A percentile compares a stretch with the other conserved stretches of the same genome.
These are phyloP conservation scores for Jaculus jaculus DNA, from an alignment of 2,113 vertebrate species.

Conservation along the genomic window DNA sequence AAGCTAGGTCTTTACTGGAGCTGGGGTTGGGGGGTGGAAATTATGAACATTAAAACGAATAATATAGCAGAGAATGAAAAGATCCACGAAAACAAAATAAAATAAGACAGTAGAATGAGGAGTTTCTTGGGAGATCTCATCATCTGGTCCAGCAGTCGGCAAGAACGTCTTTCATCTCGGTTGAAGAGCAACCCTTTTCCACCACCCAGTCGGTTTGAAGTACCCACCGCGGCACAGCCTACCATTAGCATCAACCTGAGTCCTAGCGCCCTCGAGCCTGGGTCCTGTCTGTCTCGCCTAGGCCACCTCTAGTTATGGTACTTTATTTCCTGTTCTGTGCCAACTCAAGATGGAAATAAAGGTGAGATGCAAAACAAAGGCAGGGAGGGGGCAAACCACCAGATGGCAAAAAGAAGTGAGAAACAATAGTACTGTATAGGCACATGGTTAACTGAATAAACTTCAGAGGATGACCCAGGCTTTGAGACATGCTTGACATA, in stretches of 20 bases:
- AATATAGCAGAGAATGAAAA: conserved; percentile 24
- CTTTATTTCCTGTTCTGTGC: background rate
- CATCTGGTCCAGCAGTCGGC: too few relatives aligned
- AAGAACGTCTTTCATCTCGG: background rate
- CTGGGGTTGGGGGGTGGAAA: background rate
- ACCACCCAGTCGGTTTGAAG: background rate
- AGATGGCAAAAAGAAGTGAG: background rate
- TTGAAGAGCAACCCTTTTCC: background rate
- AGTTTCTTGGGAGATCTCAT: background rate
- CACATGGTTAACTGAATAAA: background rate
- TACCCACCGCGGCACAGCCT: background rate
- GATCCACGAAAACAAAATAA: background rate
- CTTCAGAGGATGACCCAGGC: conserved; percentile 6
- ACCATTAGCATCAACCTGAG: background rate
- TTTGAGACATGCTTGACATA: background rate
- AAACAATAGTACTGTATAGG: background rate
- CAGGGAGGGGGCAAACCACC: background rate
- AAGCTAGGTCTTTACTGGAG: background rate
- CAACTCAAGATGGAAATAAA: background rate
- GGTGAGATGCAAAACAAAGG: background rate
- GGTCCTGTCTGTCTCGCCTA: background rate
- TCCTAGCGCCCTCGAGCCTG: background rate
- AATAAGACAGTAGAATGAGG: background rate
- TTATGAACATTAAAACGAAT: conserved; percentile 4
- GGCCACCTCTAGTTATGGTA: too few relatives aligned